phyloP scores from a whole-genome alignment of 1,140 invertebrate genomes.

The Bombus pyrosoma region DNA sequence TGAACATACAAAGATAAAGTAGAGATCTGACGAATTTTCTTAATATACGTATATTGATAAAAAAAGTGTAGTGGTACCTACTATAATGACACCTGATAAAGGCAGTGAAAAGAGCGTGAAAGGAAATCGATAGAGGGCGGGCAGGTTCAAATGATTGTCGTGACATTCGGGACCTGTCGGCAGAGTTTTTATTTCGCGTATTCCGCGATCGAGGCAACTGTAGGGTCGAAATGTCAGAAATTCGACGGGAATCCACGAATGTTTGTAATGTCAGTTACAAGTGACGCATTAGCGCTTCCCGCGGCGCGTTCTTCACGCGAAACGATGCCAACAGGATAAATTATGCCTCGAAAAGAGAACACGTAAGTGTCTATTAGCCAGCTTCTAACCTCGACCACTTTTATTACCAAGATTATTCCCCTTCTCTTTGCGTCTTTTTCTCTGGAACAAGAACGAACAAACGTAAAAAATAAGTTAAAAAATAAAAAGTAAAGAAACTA shows the following conservation, averaged over 20 bases:
- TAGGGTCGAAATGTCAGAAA: conserved; percentile 39
- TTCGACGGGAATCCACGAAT: conserved; percentile 5
- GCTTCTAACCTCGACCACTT: conserved; percentile 28
- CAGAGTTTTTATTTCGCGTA: conserved; percentile 56
- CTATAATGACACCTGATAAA: not conserved
- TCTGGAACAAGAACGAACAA: no score
- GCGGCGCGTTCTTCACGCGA: conserved; percentile 39
- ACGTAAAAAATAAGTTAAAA: not conserved
- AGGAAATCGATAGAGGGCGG: conserved; percentile 41
- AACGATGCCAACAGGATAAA: conserved; percentile 71
- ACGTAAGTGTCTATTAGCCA: conserved; percentile 70
- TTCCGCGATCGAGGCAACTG: not conserved
- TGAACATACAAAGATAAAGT: not conserved
- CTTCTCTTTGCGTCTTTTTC: not conserved
- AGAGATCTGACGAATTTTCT: not conserved
- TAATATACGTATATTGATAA: not conserved
- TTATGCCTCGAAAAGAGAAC: conserved; percentile 82
- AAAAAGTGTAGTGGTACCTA: not conserved
- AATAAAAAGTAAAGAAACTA: not conserved
- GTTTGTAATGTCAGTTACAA: conserved; percentile 56
- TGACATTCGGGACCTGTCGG: not conserved
- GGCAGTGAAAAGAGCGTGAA: not conserved
- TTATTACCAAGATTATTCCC: not conserved
- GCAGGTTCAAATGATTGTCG: conserved; percentile 19
- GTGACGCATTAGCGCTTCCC: conserved; percentile 54